Evolutionary conservation across 1,140 invertebrate genomes (phyloP), one percentile per base, ranked within the genome.

Genomic region (Caenorhabditis remanei): DNA sequence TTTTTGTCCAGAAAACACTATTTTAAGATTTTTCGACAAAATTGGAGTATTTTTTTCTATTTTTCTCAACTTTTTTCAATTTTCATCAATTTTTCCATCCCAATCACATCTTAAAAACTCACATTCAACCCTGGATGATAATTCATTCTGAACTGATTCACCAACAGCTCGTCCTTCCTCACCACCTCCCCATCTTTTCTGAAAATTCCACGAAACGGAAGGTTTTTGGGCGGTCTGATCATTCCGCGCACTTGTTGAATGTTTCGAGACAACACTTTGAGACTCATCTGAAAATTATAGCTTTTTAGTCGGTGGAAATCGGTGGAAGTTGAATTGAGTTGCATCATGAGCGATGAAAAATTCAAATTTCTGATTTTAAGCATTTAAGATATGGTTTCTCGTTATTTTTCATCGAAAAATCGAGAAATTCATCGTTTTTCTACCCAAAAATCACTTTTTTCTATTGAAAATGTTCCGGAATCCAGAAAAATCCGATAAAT

Each of bases 101-200:
- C 55, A 14, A 16, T n/a, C 14, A 40, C 3, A 4, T 53, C 48
- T 4, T 43, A 14, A 71, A 50, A 65, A 84, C 90, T 71, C 84
- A 92, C 91, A 90, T 92, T 92, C 14, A 89, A 71, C 67, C 91
- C 91, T 0, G 91, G 91, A 84, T 92, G 92, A 85, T 92, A 92
- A 55, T 92, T 92, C 83, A 92, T 89, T 43, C 79, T 88, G 43
- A 71, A 79, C 63, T 92, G 91, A 79, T 82, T 86, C 53, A 92
- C 91, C 16, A 92, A 86, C 43, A 92, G 63, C 56, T 92, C 91
- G 61, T 89, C 88, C 85, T 90, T 90, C 21, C 83, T 43, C 24
- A 90, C 90, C 48, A 88, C 84, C 67, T 92, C 91, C 11, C 91
- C 91, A 41, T 92, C 90, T n/a, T 82, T 90, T 86, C 91, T 48